Evolutionary conservation across 2,797 vertebrate genomes (phyloP), one percentile per base, ranked within the genome.

Genomic region (Borostomias antarcticus): DNA sequence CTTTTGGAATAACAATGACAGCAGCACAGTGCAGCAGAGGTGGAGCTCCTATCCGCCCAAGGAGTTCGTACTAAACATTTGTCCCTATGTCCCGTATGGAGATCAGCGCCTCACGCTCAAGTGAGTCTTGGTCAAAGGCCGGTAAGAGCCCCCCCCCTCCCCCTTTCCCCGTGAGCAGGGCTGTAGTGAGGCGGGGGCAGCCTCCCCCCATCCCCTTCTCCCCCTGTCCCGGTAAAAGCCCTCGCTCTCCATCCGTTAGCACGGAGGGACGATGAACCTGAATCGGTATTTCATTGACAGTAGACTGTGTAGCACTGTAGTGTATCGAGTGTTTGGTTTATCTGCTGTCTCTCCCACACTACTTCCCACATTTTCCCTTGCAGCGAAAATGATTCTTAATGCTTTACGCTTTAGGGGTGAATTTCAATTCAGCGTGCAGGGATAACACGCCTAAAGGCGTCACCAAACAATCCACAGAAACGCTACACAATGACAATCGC

Each of bases 1-100:
- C 95, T 98, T 98, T 98, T 99, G 97, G 97, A 99, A 98, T 98
- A 99, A 99, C 96, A 99, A 98, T 98, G 97, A 99, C 94, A 98
- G 94, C 96, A 96, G 95, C 95, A 95, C 96, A 96, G 95, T 96
- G 91, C 97, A 98, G 91, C 96, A 98, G 95, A 96, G 96, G 94
- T 99, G 97, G 97, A 99, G 95, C 89, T 99, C 96, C 92, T 99
- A 99, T 93, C 98, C 98, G 91, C 96, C 97, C 92, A 98, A 99
- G 96, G 98, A 99, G 94, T 99, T 99, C 95, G 96, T 99, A 89
- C 95, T 99, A 95, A 99, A 98, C 95, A 98, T 98, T 96, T 98
- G 96, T 95, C 97, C 97, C 91, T 98, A 98, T 95, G 96, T 95
- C 92, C 96, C 96, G 79, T 97, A 97, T 80, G 97, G 97, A 95